Evolutionary conservation across 1,140 invertebrate species (phyloP).

Genomic region (Conus betulinus): DNA sequence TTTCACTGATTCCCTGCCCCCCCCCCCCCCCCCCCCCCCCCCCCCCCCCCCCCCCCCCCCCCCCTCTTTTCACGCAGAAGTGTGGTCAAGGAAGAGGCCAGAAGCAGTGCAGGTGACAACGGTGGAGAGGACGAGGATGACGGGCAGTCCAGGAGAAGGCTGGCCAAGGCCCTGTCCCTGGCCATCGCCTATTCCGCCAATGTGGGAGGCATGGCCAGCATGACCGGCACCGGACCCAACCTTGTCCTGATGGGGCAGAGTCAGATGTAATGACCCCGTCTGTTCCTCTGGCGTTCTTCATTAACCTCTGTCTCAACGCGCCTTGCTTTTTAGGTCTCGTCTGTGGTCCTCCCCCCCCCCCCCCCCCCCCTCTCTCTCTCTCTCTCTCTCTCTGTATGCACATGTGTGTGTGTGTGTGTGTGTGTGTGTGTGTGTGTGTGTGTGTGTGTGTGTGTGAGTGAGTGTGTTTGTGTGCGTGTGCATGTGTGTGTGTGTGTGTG

Average conservation of each 20-base stretch:
- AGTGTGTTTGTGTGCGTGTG: too few relatives aligned
- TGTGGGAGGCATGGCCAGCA: slow-evolving; percentile 88
- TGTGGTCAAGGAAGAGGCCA: not conserved
- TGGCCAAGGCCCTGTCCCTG: slow-evolving; percentile 74
- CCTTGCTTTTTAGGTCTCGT: too few relatives aligned
- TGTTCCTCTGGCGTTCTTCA: not conserved
- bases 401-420: too few relatives aligned
- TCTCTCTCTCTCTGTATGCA: not conserved
- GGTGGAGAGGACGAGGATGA: not conserved
- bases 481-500: too few relatives aligned
- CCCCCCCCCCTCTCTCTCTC: not conserved
- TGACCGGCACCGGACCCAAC: slow-evolving; percentile 93
- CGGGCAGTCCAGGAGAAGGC: slow-evolving; percentile 33
- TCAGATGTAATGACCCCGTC: slow-evolving; percentile 51
- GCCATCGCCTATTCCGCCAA: slow-evolving; percentile 87
- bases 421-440: too few relatives aligned
- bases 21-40: too few relatives aligned
- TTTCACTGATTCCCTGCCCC: too few relatives aligned
- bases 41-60: too few relatives aligned
- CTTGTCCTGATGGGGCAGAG: slow-evolving; percentile 81
- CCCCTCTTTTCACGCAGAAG: too few relatives aligned
- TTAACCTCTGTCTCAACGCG: not conserved
- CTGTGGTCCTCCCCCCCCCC: too few relatives aligned
- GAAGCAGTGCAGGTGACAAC: not conserved
- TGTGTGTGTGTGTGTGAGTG: too few relatives aligned